These are phyloP conservation scores for Phrixothrix hirtus DNA, from an alignment of 2,888 invertebrate species.

Conservation along the genomic window DNA sequence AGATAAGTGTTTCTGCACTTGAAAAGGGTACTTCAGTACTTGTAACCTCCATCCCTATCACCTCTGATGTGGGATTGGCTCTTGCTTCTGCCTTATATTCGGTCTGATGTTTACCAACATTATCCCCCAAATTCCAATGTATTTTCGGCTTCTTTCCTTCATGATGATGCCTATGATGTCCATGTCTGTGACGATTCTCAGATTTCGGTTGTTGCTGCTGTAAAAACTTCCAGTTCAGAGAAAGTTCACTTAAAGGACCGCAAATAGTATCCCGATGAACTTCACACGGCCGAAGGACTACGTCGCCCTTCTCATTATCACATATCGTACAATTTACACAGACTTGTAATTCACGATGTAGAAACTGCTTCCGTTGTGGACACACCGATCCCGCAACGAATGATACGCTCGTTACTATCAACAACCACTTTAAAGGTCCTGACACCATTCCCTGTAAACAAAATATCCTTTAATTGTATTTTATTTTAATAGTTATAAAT, in stretches of 20 bases:
- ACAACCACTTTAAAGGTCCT: constrained; percentile 40
- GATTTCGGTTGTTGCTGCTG: constrained; percentile 16
- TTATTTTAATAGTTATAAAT: no score
- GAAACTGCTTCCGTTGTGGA: constrained; percentile 66
- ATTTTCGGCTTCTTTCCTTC: constrained; percentile 29
- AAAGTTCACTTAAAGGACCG: constrained; percentile 67
- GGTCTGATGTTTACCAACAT: constrained; percentile 49
- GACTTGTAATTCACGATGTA: constrained; percentile 66
- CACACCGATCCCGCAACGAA: constrained; percentile 46
- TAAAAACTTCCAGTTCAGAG: constrained; percentile 32
- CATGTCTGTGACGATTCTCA: constrained; percentile 38
- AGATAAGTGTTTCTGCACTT: constrained; percentile 58
- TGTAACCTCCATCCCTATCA: constrained; percentile 37
- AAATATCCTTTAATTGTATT: no score
- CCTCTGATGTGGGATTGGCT: constrained; percentile 29
- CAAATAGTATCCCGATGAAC: constrained; percentile 76
- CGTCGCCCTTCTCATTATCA: constrained; percentile 57
- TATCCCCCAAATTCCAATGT: constrained; percentile 14
- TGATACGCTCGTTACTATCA: constrained; percentile 35
- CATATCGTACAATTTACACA: constrained; percentile 76
- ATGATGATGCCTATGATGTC: constrained; percentile 40
- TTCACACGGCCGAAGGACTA: constrained; percentile 74
- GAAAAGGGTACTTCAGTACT: constrained; percentile 55
- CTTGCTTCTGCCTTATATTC: constrained; percentile 57
- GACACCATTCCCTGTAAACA: constrained; percentile 52